Evolutionary conservation across 2,113 vertebrate genomes (phyloP).

Genomic region (Grallaria varia): DNA sequence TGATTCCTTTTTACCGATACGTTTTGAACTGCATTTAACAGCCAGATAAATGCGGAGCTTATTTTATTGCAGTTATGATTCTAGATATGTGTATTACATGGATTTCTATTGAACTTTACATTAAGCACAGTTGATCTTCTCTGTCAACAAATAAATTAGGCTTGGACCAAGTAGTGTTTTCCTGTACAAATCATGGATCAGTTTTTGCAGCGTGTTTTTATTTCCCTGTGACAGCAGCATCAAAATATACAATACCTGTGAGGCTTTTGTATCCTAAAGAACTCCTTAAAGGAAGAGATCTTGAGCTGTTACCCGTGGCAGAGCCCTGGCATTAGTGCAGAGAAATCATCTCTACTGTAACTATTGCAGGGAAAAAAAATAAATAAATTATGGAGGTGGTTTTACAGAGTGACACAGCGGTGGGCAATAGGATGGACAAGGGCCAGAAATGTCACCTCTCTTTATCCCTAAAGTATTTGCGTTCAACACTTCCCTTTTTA

Average conservation of each 20-base stretch:
- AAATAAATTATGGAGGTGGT: neutral
- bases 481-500: neutral
- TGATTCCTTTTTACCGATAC: constrained; percentile 71
- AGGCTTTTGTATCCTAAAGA: neutral
- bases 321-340: neutral
- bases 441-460: neutral
- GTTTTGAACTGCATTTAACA: constrained; percentile 62
- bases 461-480: neutral
- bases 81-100: neutral
- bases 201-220: neutral
- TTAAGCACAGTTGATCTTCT: constrained; percentile 21
- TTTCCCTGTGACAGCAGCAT: neutral
- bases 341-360: neutral
- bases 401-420: neutral
- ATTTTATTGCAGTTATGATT: constrained; percentile 39
- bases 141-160: constrained; percentile 50
- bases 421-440: neutral
- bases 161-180: neutral
- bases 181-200: neutral
- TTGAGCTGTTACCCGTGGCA: neutral
- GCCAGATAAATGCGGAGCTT: constrained; percentile 59
- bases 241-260: neutral
- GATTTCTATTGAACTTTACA: constrained; percentile 36
- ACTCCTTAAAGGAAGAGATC: neutral
- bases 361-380: neutral